Base-by-base conservation (phyloP, 2,888 invertebrate genomes). In the Sialis fuliginosa region DNA sequence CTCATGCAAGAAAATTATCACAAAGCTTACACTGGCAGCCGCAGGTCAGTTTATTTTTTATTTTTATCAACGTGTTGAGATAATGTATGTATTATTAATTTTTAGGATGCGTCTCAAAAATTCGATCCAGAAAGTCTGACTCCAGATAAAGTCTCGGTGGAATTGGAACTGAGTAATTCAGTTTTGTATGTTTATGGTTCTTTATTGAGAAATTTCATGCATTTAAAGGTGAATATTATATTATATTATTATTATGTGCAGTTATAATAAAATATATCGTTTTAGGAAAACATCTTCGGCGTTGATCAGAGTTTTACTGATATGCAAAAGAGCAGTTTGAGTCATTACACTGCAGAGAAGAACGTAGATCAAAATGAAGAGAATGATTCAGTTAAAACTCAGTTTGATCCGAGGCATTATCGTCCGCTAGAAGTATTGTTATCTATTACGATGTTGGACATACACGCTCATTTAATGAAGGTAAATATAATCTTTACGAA, bases 291-390 rank as follows among this genome's bases (percentile, higher is more conserved):
- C 60, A 90, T 97, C 54, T 92, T 98, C 62, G 97, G 97, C 0
- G 93, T 92, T 64, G 89, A 93, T 68, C 95, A 97, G 66, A 76
- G 74, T 30, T 93, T 93, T 59, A 88, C 88, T 1, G 93, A 95
- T 57, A 92, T 93, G 85, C 86, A 86, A 55, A 78, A 81, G 54
- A 69, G 66, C 8, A 67, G 69, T 56, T 60, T 61, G 6, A 66
- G 68, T 34, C 69, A 75, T 1, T 34, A 60, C 50, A 52, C 63
- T 59, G 51, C 68, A 60, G 57, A 67, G 60, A 49, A 66, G 57
- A 49, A 63, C 62, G 49, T 69, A 58, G 57, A 65, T 53, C 65
- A 74, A 48, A 74, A 74, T 9, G 73, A 77, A 30, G 83, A 82
- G 49, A 81, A 81, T 54, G 77, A 77, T 54, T 70, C 70, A 4